Percentiles rank a stretch among this genome's conserved stretches.
Evolutionary conservation across 2,888 invertebrate genomes (phyloP).

Genomic region (Altica lythri): DNA sequence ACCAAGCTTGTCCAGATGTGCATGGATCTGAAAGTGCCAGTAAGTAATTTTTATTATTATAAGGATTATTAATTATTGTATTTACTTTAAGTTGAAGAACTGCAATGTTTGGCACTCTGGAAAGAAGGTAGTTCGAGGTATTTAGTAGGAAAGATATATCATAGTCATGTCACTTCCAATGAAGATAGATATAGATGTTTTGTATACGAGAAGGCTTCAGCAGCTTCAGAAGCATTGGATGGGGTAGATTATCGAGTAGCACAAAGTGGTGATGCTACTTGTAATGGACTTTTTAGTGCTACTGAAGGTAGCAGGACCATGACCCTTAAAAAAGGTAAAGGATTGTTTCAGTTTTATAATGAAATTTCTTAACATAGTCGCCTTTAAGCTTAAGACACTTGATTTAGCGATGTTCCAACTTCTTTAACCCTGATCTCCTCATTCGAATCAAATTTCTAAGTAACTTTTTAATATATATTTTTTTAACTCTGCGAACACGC

Average conservation of each 20-base stretch:
- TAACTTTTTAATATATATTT: not conserved
- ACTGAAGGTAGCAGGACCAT: slow-evolving; percentile 85
- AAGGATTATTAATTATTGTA: not conserved
- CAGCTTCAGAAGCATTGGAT: slow-evolving; percentile 52
- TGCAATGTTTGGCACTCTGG: slow-evolving; percentile 91
- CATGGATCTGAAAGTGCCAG: slow-evolving; percentile 89
- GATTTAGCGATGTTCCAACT: too few species aligned
- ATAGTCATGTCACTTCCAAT: slow-evolving; percentile 87
- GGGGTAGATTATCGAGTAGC: slow-evolving; percentile 80
- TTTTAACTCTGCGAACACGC: too few species aligned
- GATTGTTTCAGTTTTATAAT: too few species aligned
- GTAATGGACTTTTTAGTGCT: slow-evolving; percentile 89
- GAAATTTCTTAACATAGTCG: too few species aligned
- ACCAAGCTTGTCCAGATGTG: slow-evolving; percentile 92
- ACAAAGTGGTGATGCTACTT: slow-evolving; percentile 91
- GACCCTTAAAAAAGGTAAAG: slow-evolving; percentile 77
- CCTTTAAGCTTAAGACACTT: too few species aligned
- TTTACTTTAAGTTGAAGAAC: slow-evolving; percentile 77
- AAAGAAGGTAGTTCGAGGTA: slow-evolving; percentile 92
- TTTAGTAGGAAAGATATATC: slow-evolving; percentile 86
- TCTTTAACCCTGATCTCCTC: not conserved
- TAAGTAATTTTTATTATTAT: slow-evolving; percentile 54
- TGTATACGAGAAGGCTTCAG: slow-evolving; percentile 84
- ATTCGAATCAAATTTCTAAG: not conserved
- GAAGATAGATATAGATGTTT: slow-evolving; percentile 95